Evolutionary conservation across 2,797 vertebrate species (phyloP), one percentile per base, ranked within the genome.

Genomic region (Pseudochromis fuscus): DNA sequence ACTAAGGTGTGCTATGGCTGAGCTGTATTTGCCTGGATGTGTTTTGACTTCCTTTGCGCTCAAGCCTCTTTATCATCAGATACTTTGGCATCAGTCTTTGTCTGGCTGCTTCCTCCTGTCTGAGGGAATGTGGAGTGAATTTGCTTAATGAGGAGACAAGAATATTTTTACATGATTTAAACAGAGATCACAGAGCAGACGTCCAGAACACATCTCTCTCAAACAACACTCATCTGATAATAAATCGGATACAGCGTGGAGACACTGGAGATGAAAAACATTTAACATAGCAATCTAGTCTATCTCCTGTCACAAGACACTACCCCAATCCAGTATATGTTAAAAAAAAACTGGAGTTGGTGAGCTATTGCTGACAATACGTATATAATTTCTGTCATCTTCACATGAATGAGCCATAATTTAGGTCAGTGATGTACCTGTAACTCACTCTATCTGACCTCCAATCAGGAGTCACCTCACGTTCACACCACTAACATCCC

Each of bases 151-250:
- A 90, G 72, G 49, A 87, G 72, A 83, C 28, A 30, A 51, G 67
- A 72, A 77, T 84, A 82, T 77, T 83, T 89, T 74, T 77, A 62
- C 71, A 64, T 65, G 74, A 85, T 81, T 83, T 79, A 72, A 77
- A 72, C 16, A 33, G 42, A 82, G 85, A 88, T 88, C 76, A 87
- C 72, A 79, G 67, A 83, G 61, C 59, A 62, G 55, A 64, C n/a
- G 21, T 71, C 75, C 76, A 50, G 57, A 67, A 73, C 46, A 62
- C 25, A 44, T 74, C 61, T 71, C 55, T 79, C 75, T 79, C 65
- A 73, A 72, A 79, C 72, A 72, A 63, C 59, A 72, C 27, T 38
- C 38, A 38, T 67, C 70, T 64, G 77, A 87, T 50, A 72, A 56
- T 53, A 79, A 84, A 85, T 74, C 55, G 46, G 55, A 77, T 56